These are phyloP conservation scores for Leptothorax acervorum DNA, from an alignment of 2,888 invertebrate species.

Conservation along the genomic window DNA sequence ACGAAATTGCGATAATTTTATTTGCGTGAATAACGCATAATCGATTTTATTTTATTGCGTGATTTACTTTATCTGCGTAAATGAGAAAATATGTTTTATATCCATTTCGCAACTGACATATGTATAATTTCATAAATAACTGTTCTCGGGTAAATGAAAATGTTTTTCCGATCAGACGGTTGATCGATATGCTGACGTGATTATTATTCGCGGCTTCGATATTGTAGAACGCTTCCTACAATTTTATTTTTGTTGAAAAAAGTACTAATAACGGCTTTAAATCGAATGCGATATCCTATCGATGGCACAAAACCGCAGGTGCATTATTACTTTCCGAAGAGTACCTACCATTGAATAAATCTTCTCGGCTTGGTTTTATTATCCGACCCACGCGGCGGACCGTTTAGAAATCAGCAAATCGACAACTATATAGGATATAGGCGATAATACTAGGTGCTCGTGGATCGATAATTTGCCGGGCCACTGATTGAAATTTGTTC, in stretches of 20 bases:
- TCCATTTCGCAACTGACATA: not conserved
- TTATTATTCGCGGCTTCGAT: slow-evolving; percentile 27
- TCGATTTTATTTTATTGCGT: slow-evolving; percentile 11
- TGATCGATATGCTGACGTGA: not conserved
- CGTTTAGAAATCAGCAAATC: slow-evolving; percentile 57
- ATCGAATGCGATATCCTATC: slow-evolving; percentile 54
- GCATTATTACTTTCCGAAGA: slow-evolving; percentile 72
- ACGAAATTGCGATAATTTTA: slow-evolving; percentile 8
- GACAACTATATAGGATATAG: slow-evolving; percentile 46
- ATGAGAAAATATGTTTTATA: slow-evolving; percentile 6
- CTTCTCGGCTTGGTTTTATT: slow-evolving; percentile 65
- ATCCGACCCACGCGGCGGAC: slow-evolving; percentile 37
- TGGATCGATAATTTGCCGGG: slow-evolving; percentile 63
- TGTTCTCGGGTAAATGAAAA: not conserved
- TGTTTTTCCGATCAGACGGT: not conserved
- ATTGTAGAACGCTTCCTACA: slow-evolving; percentile 36
- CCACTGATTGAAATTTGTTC: slow-evolving; percentile 67
- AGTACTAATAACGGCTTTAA: slow-evolving; percentile 62
- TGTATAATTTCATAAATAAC: not conserved
- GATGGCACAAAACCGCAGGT: slow-evolving; percentile 61
- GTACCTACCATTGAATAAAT: slow-evolving; percentile 70
- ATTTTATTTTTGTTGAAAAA: slow-evolving; percentile 47
- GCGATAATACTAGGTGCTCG: slow-evolving; percentile 39
- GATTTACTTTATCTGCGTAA: slow-evolving; percentile 37
- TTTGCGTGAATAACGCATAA: slow-evolving; percentile 18